Conservation (phyloP, 2,888 invertebrate species). For the Hypolimnas misippus region DNA sequence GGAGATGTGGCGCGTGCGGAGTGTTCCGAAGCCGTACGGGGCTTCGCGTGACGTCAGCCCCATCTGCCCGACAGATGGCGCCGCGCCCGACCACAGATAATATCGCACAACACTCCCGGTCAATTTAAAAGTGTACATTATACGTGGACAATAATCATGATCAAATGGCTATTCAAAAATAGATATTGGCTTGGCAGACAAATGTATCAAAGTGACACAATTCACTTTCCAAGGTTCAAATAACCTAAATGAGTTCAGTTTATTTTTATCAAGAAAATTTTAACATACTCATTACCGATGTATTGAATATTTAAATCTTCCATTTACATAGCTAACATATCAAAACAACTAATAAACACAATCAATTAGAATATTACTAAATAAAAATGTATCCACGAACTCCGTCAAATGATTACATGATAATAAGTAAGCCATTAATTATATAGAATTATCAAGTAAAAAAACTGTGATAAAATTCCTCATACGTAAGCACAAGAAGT, state of each 20-base stretch:
- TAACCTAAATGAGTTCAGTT: too few species aligned
- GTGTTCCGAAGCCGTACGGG: constrained; percentile 64
- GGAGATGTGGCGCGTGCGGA: constrained; percentile 54
- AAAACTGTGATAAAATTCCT: background rate
- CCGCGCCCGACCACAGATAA: constrained; percentile 71
- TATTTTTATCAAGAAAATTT: background rate
- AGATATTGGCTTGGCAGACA: constrained; percentile 17
- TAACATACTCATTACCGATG: too few species aligned
- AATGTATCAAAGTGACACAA: constrained; percentile 4
- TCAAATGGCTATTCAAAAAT: constrained; percentile 35
- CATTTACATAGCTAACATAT: too few species aligned
- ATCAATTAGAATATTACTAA: too few species aligned
- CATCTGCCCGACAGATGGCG: constrained; percentile 83
- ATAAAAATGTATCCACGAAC: too few species aligned
- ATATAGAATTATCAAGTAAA: background rate
- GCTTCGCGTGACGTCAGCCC: constrained; percentile 82
- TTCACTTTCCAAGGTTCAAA: background rate
- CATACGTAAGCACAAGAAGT: constrained; percentile 14
- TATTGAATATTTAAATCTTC: too few species aligned
- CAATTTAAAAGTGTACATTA: constrained; percentile 33
- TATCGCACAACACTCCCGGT: constrained; percentile 60
- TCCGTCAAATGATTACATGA: too few species aligned
- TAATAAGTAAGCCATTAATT: background rate
- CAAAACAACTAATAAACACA: too few species aligned
- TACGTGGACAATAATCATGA: constrained; percentile 35